Base-by-base conservation (phyloP, 2,113 vertebrate genomes). In the Halichoerus grypus region DNA sequence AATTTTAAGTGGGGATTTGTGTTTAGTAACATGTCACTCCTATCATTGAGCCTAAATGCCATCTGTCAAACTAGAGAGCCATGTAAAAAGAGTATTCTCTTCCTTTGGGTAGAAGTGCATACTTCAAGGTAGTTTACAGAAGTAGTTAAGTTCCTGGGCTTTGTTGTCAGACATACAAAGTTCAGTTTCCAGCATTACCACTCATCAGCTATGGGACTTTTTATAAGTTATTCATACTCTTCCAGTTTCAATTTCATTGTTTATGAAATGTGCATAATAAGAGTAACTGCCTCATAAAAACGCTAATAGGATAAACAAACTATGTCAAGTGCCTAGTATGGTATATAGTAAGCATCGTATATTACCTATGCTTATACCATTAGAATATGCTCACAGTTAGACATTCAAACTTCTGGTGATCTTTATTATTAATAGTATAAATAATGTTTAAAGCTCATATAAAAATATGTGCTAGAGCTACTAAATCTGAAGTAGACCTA, bases 401-500 rank as follows among this genome's bases (percentile, higher is more conserved):
- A 86, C 42, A 39, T 71, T 26, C 53, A 80, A 26, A 85, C 26
- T 46, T 80, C 63, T 74, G 87, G 22, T 81, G 5, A 21, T 31
- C 55, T 85, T 95, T 91, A 84, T 91, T 87, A 72, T n/a, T 33
- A 83, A 28, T 18, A 63, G 46, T 74, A 11, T 36, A 63, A 81
- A 81, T 92, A 53, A 92, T 81, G 87, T 91, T 86, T 53, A 53
- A 94, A 82, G 13, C 57, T 87, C 10, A 16, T 15, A 57, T 15
- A 57, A 76, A 82, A 81, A 36, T 59, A 91, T 87, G 36, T 61
- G 49, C 21, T 77, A 69, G 39, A 96, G 26, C 46, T 57, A 21
- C 36, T 88, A 81, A 95, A 61, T 91, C 46, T 92, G n/a, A 92
- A 39, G 9, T 79, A 77, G 11, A 69, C 61, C n/a, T 85, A 19